Evolutionary conservation across 2,113 vertebrate genomes (phyloP).

Genomic region (Cebus imitator): DNA sequence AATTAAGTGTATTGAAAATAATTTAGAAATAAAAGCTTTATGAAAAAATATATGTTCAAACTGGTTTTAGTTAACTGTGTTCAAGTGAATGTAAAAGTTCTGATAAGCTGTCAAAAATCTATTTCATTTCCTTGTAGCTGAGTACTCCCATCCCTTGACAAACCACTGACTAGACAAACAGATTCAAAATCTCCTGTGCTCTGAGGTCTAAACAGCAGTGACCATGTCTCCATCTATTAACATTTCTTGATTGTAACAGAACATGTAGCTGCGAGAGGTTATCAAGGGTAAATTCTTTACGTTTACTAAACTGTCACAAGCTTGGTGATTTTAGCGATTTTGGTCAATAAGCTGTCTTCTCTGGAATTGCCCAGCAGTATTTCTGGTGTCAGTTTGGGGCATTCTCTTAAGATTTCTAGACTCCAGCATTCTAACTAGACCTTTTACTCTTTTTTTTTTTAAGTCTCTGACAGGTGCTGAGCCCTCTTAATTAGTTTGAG

Average conservation of each 20-base stretch:
- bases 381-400: slow-evolving; percentile 32
- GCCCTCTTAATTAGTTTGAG: slow-evolving; percentile 37
- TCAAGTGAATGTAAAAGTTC: not conserved
- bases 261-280: slow-evolving; percentile 40
- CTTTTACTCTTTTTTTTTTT: not conserved
- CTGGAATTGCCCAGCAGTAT: not conserved
- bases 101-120: not conserved
- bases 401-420: slow-evolving; percentile 40
- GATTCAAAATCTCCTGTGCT: not conserved
- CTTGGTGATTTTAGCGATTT: not conserved
- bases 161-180: not conserved
- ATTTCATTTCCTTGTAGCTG: not conserved
- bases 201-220: slow-evolving; percentile 7
- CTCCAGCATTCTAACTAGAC: not conserved
- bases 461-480: slow-evolving; percentile 38
- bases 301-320: slow-evolving; percentile 36
- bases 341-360: slow-evolving; percentile 40
- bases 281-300: slow-evolving; percentile 32
- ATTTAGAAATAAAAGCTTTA: not conserved
- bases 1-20: not conserved
- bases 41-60: not conserved
- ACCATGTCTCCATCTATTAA: slow-evolving; percentile 14
- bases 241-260: not conserved
- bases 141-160: not conserved
- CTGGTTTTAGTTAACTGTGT: not conserved